Evolutionary conservation across 2,888 invertebrate genomes (phyloP).

Genomic region (Agrilus cyanescens): DNA sequence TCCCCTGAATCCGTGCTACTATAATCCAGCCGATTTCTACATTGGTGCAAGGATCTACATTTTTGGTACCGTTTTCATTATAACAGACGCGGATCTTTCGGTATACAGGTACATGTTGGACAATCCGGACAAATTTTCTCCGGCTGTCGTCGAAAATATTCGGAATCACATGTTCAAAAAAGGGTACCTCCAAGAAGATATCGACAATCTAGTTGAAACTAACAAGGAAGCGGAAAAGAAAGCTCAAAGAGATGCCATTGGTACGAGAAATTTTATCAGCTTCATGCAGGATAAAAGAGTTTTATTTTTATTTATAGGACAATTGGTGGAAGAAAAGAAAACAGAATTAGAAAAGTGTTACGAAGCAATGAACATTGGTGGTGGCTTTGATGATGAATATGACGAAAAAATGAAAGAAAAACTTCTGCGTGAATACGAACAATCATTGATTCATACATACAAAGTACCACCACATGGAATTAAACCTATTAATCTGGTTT

Average conservation of each 20-base stretch:
- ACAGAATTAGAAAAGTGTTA: conserved; percentile 30
- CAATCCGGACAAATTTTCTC: conserved; percentile 59
- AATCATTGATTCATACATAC: conserved; percentile 23
- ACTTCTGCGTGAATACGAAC: conserved; percentile 28
- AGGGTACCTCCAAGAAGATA: conserved; percentile 49
- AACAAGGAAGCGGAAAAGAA: conserved; percentile 26
- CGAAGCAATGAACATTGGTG: conserved; percentile 20
- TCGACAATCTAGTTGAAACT: conserved; percentile 32
- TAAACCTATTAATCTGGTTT: conserved; percentile 25
- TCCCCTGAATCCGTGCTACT: conserved; percentile 61
- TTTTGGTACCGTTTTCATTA: conserved; percentile 63
- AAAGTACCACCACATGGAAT: conserved; percentile 30
- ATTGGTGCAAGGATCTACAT: conserved; percentile 64
- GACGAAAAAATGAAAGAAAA: conserved; percentile 20
- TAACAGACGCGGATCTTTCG: conserved; percentile 64
- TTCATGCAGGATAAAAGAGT: not conserved
- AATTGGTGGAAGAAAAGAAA: conserved; percentile 15
- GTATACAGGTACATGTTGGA: conserved; percentile 67
- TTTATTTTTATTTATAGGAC: conserved; percentile 7
- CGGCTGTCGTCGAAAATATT: conserved; percentile 52
- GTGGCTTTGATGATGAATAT: conserved; percentile 18
- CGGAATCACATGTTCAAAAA: conserved; percentile 55
- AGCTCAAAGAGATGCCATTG: conserved; percentile 23
- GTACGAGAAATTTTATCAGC: conserved; percentile 8
- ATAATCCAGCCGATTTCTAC: conserved; percentile 65